Conservation (phyloP, 1,140 invertebrate genomes). For the Stegodyphus mimosarum region DNA sequence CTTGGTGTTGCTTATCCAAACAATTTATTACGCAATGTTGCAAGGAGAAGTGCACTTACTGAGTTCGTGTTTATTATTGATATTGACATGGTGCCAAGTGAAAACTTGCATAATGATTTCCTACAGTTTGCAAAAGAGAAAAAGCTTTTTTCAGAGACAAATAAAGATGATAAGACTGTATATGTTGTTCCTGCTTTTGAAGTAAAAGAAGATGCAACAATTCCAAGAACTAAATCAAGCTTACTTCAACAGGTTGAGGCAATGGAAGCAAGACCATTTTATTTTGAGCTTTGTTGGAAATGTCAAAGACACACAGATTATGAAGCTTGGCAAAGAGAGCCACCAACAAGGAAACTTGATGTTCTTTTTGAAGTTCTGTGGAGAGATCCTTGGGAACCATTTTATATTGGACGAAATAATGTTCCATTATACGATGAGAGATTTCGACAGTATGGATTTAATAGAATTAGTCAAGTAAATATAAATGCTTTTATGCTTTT, state of each 20-base stretch:
- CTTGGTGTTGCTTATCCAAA: slow-evolving; percentile 71
- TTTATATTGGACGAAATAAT: slow-evolving; percentile 72
- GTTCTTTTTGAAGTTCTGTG: slow-evolving; percentile 70
- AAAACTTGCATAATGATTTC: slow-evolving; percentile 69
- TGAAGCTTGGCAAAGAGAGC: slow-evolving; percentile 71
- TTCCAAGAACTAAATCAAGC: slow-evolving; percentile 69
- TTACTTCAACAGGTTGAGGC: slow-evolving; percentile 69
- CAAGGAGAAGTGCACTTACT: slow-evolving; percentile 69
- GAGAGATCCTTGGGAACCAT: slow-evolving; percentile 75
- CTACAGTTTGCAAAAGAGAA: slow-evolving; percentile 66
- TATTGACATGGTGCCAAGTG: slow-evolving; percentile 74
- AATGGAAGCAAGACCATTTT: slow-evolving; percentile 72
- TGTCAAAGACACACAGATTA: slow-evolving; percentile 75
- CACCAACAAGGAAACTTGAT: slow-evolving; percentile 61
- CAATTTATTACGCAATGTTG: slow-evolving; percentile 74
- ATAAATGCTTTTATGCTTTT: not conserved
- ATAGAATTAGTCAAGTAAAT: slow-evolving; percentile 74
- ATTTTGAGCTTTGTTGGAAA: slow-evolving; percentile 73
- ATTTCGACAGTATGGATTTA: slow-evolving; percentile 76
- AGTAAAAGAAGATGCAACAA: slow-evolving; percentile 63
- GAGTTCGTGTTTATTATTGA: slow-evolving; percentile 73
- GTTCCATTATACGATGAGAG: slow-evolving; percentile 75
- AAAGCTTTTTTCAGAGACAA: slow-evolving; percentile 61
- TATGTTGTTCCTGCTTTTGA: slow-evolving; percentile 76
- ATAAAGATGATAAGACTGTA: slow-evolving; percentile 68